Evolutionary conservation across 2,797 vertebrate genomes (phyloP).

Genomic region (Alca torda): DNA sequence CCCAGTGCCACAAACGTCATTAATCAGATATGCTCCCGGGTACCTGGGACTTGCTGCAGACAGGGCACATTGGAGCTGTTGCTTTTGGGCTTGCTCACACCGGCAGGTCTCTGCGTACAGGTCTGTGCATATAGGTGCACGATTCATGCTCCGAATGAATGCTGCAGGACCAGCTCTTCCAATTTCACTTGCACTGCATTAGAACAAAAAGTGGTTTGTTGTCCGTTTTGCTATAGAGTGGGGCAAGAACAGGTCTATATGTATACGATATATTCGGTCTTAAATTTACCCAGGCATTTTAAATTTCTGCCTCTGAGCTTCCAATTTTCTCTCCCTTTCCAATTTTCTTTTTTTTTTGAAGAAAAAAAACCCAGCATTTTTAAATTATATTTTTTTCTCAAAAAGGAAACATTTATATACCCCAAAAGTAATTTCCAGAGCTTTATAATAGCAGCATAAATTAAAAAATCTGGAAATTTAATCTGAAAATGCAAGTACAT

Average conservation of each 20-base stretch:
- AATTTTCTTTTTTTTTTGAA: background rate
- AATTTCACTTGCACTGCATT: background rate
- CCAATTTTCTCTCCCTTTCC: background rate
- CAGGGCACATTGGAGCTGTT: background rate
- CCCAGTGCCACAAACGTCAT: background rate
- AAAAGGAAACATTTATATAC: background rate
- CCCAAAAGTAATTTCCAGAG: background rate
- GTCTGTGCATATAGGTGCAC: background rate
- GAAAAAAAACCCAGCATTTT: background rate
- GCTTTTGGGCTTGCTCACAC: background rate
- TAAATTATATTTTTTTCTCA: accelerated
- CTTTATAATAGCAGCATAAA: background rate
- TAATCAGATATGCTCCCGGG: background rate
- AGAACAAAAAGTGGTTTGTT: background rate
- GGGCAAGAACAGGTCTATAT: background rate
- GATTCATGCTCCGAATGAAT: background rate
- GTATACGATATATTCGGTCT: background rate
- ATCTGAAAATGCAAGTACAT: background rate
- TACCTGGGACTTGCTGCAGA: background rate
- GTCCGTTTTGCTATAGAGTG: background rate
- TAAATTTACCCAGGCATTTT: background rate
- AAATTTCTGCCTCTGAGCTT: background rate
- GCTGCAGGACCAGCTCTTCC: background rate
- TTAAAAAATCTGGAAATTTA: background rate
- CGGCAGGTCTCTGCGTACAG: background rate